Evolutionary conservation across 2,113 vertebrate genomes (phyloP).

Genomic region (Psittacara wagleri): DNA sequence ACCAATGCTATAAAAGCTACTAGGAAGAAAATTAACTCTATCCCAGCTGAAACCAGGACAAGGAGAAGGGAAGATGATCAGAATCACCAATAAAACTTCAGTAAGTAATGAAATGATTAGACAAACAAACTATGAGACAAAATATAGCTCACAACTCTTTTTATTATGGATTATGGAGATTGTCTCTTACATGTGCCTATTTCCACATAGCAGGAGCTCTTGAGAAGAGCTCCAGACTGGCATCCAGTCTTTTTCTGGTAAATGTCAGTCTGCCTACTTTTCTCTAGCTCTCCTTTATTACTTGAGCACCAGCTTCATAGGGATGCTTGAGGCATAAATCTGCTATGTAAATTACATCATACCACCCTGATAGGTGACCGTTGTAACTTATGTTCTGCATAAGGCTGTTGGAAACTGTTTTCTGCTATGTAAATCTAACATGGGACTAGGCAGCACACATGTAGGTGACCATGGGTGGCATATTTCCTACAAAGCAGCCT

Average conservation of each 20-base stretch:
- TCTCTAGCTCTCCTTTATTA: not conserved
- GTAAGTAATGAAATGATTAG: not conserved
- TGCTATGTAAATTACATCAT: not conserved
- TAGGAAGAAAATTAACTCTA: not conserved
- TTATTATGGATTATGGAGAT: conserved; percentile 6
- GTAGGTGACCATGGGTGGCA: not conserved
- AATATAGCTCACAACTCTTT: not conserved
- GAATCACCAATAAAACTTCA: not conserved
- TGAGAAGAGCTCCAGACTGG: not conserved
- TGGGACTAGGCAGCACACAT: not conserved
- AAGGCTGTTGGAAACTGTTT: not conserved
- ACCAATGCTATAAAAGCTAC: not conserved
- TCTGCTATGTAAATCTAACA: not conserved
- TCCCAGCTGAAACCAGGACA: not conserved
- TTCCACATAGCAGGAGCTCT: not conserved
- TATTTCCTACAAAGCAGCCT: not conserved
- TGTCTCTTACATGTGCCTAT: not conserved
- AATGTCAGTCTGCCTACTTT: not conserved
- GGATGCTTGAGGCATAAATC: not conserved
- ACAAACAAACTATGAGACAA: not conserved
- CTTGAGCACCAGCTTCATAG: not conserved
- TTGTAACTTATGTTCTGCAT: not conserved
- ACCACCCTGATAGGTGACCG: not conserved
- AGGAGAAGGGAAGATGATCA: not conserved
- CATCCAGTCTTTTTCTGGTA: not conserved